Percentiles rank a stretch among this genome's conserved stretches.
Evolutionary conservation across 2,888 invertebrate genomes (phyloP).

Genomic region (Mythimna pallens): DNA sequence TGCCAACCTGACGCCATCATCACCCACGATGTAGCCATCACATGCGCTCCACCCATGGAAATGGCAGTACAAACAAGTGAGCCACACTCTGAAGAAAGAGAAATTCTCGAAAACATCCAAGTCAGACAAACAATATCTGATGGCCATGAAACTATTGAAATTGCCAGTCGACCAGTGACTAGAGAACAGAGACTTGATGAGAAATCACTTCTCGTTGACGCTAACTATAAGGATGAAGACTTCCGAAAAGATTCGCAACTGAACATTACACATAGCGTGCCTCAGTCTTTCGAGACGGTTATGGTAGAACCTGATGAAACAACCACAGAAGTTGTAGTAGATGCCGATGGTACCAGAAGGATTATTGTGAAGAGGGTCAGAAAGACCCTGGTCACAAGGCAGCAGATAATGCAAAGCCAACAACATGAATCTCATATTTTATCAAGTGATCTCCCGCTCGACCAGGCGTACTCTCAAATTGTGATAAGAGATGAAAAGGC

Average conservation of each 20-base stretch:
- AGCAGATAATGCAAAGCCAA: slow-evolving; percentile 92
- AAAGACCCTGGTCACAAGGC: slow-evolving; percentile 92
- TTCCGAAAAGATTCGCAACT: slow-evolving; percentile 92
- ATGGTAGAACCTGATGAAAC: slow-evolving; percentile 96
- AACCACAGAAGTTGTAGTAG: slow-evolving; percentile 95
- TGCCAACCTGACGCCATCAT: slow-evolving; percentile 80
- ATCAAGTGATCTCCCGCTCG: slow-evolving; percentile 90
- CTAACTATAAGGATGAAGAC: slow-evolving; percentile 92
- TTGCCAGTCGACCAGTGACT: slow-evolving; percentile 91
- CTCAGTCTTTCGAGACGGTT: slow-evolving; percentile 95
- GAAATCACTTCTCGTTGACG: slow-evolving; percentile 93
- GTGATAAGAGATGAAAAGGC: slow-evolving; percentile 92
- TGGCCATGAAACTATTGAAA: slow-evolving; percentile 93
- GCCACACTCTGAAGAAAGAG: slow-evolving; percentile 85
- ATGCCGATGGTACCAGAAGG: slow-evolving; percentile 95
- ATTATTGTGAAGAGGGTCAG: slow-evolving; percentile 94
- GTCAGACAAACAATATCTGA: slow-evolving; percentile 92
- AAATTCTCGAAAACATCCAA: slow-evolving; percentile 91
- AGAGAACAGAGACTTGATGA: slow-evolving; percentile 87
- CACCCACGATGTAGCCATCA: slow-evolving; percentile 88
- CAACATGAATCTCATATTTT: slow-evolving; percentile 90
- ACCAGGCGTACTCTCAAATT: slow-evolving; percentile 93
- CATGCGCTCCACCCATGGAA: slow-evolving; percentile 89
- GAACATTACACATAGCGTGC: slow-evolving; percentile 93
- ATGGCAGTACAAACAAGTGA: slow-evolving; percentile 92